A percentile compares a stretch with the other conserved stretches of the same genome.
These are phyloP conservation scores for Chrysopa pallens DNA, from an alignment of 1,140 invertebrate genomes.

Conservation along the genomic window DNA sequence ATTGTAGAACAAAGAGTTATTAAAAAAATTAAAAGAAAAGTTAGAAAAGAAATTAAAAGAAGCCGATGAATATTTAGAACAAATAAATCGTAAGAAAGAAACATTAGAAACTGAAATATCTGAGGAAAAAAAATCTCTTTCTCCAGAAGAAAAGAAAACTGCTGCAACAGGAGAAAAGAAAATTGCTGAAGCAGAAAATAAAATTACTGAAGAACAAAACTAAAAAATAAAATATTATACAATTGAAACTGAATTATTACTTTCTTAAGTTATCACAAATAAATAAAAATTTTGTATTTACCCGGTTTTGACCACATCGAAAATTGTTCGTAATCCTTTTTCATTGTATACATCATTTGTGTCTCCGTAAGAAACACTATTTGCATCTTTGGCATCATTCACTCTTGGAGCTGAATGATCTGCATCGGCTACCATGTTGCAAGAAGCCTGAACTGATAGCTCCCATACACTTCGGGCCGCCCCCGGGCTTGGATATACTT, in stretches of 20 bases:
- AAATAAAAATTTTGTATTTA: slow-evolving; percentile 14
- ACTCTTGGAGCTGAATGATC: slow-evolving; percentile 27
- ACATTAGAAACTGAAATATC: slow-evolving; percentile 2
- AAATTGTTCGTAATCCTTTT: slow-evolving; percentile 26
- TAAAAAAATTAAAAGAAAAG: neutral
- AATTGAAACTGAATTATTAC: no score
- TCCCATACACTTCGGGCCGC: slow-evolving; percentile 72
- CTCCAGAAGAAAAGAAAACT: no score
- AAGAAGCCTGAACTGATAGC: slow-evolving; percentile 44
- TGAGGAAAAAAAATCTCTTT: no score
- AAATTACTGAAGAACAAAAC: no score
- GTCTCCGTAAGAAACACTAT: slow-evolving; percentile 19
- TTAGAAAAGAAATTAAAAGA: neutral
- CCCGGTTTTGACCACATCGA: slow-evolving; percentile 45
- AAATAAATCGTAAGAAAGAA: neutral
- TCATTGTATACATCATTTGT: slow-evolving; percentile 23
- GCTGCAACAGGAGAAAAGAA: no score
- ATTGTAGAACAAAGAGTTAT: neutral
- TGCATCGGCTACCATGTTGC: slow-evolving; percentile 48
- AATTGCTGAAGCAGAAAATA: no score
- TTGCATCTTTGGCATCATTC: slow-evolving; percentile 24
- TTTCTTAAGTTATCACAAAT: no score
- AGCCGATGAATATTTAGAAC: neutral
- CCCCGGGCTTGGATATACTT: slow-evolving; percentile 59
- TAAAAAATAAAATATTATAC: no score